phyloP scores from a whole-genome alignment of 2,797 vertebrate genomes.

The Glyptemys insculpta region DNA sequence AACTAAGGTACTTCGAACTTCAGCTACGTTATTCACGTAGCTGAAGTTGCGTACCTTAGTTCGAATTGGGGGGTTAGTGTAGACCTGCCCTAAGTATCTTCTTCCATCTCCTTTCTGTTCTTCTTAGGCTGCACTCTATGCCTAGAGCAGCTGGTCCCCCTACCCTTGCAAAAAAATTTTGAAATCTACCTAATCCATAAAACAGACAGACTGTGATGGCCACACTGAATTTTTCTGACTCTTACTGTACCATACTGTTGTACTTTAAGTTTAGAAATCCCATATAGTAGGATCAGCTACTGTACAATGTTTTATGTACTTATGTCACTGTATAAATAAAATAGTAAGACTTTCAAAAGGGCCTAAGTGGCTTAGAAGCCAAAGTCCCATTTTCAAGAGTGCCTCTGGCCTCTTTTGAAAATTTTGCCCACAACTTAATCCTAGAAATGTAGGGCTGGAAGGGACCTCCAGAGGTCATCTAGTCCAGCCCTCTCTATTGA shows the following conservation, averaged over 20 bases:
- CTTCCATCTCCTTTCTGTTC: background rate
- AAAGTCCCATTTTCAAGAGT: background rate
- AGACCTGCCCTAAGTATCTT: too few relatives aligned
- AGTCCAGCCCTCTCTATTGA: background rate
- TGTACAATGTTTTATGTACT: background rate
- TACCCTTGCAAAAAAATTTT: background rate
- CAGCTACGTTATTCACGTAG: too few relatives aligned
- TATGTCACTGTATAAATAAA: background rate
- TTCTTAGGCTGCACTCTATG: background rate
- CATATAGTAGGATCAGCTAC: background rate
- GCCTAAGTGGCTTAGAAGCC: background rate
- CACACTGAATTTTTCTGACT: background rate
- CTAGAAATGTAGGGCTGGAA: background rate
- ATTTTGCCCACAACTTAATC: background rate
- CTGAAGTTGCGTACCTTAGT: too few relatives aligned
- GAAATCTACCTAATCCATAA: background rate
- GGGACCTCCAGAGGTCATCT: background rate
- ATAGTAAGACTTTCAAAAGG: background rate
- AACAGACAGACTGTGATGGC: background rate
- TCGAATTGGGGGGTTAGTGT: too few relatives aligned
- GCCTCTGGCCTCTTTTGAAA: background rate
- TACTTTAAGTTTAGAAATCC: background rate
- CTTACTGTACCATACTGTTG: background rate
- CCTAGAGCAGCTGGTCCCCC: background rate
- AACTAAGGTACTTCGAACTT: too few relatives aligned